Conservation (phyloP, 2,888 invertebrate species). For the Hirtodrosophila duncani region DNA sequence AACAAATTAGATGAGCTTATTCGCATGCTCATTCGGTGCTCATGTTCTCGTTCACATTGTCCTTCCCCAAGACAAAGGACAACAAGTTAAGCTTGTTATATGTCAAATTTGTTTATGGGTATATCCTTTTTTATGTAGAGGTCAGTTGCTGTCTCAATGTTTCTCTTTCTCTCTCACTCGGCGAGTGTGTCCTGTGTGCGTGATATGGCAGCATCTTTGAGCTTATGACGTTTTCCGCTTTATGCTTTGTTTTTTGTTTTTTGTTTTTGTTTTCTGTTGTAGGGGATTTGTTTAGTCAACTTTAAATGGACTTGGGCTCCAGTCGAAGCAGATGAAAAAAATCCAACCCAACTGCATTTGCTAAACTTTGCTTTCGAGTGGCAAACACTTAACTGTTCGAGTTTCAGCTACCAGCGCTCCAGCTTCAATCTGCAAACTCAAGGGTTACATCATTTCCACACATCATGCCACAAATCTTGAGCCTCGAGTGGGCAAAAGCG, state of each 20-base stretch:
- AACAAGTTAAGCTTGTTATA: slow-evolving; percentile 66
- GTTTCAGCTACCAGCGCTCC: too few relatives aligned
- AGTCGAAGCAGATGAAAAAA: background rate
- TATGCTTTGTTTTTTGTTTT: too few relatives aligned
- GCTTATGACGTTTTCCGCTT: too few relatives aligned
- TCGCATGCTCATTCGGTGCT: slow-evolving; percentile 6
- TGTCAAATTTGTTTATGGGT: slow-evolving; percentile 63
- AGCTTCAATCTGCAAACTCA: too few relatives aligned
- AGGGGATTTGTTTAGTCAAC: slow-evolving; percentile 21
- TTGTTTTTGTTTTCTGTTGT: slow-evolving; percentile 25
- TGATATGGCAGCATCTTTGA: too few relatives aligned
- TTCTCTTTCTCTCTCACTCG: too few relatives aligned
- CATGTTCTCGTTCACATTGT: too few relatives aligned
- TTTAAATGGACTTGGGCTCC: slow-evolving; percentile 27
- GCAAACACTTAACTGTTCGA: slow-evolving; percentile 51
- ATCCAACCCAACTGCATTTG: slow-evolving; percentile 30
- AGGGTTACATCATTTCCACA: slow-evolving; percentile 13
- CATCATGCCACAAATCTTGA: slow-evolving; percentile 18
- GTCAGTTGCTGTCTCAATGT: slow-evolving; percentile 9
- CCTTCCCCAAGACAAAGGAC: slow-evolving; percentile 34
- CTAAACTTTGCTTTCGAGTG: slow-evolving; percentile 18
- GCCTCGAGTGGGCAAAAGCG: slow-evolving; percentile 46
- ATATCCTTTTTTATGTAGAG: slow-evolving; percentile 17
- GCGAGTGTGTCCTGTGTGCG: slow-evolving; percentile 9
- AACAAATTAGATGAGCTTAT: slow-evolving; percentile 56